Evolutionary conservation across 2,888 invertebrate genomes (phyloP).

Genomic region (Caenorhabditis zanzibari): DNA sequence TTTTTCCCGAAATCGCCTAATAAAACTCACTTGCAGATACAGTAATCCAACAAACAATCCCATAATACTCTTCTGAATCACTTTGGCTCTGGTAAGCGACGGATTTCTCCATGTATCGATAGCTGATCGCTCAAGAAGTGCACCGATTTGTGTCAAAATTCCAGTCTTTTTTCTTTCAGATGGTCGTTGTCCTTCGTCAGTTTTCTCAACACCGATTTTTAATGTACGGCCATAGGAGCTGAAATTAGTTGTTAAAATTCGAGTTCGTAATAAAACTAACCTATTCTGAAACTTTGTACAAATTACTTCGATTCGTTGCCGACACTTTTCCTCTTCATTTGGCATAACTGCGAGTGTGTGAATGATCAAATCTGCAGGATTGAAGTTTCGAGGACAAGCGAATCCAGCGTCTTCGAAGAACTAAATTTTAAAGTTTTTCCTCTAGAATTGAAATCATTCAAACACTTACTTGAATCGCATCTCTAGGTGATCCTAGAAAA

Average conservation of each 20-base stretch:
- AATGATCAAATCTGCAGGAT: constrained; percentile 95
- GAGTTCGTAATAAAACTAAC: constrained; percentile 45
- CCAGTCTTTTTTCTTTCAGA: constrained; percentile 65
- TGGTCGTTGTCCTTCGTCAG: constrained; percentile 63
- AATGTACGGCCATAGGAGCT: constrained; percentile 67
- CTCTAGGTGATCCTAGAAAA: constrained; percentile 87
- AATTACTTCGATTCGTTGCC: constrained; percentile 76
- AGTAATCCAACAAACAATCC: constrained; percentile 90
- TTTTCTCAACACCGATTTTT: constrained; percentile 51
- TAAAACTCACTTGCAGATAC: constrained; percentile 85
- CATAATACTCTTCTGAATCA: constrained; percentile 82
- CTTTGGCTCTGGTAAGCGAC: constrained; percentile 78
- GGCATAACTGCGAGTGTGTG: constrained; percentile 93
- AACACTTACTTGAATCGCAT: constrained; percentile 70
- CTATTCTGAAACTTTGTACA: constrained; percentile 83
- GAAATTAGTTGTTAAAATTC: too few relatives aligned
- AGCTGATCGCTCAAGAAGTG: constrained; percentile 71
- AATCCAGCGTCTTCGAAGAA: constrained; percentile 81
- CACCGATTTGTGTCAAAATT: constrained; percentile 65
- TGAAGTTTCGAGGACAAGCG: constrained; percentile 90
- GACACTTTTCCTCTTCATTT: constrained; percentile 88
- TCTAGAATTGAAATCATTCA: too few relatives aligned
- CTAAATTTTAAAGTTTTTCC: constrained; percentile 12
- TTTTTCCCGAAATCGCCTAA: background rate
- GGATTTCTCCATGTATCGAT: constrained; percentile 82